These are phyloP conservation scores for Sebastes cheni DNA, from an alignment of 2,797 vertebrate species.

Conservation along the genomic window DNA sequence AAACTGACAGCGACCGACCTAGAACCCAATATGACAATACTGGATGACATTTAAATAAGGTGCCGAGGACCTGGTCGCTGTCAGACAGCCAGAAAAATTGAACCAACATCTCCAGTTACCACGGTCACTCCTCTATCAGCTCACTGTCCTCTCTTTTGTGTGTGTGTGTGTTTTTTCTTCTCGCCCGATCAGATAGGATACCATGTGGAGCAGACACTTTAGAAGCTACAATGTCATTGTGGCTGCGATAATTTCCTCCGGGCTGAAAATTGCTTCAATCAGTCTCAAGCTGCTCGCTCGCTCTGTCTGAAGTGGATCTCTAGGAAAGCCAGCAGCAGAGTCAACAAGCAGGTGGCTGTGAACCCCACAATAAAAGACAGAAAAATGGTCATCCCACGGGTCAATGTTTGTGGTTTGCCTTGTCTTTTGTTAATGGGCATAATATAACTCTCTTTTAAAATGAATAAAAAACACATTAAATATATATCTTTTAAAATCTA, in stretches of 20 bases:
- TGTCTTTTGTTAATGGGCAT: not conserved
- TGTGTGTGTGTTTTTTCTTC: not conserved
- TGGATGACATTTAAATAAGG: conserved; percentile 17
- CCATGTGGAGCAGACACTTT: not conserved
- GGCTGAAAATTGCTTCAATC: conserved; percentile 40
- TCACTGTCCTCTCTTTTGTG: conserved; percentile 6
- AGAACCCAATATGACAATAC: not conserved
- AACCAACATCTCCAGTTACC: not conserved
- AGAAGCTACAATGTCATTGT: conserved; percentile 4
- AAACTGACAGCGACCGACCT: conserved; percentile 21
- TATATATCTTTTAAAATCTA: not conserved
- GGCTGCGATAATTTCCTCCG: conserved; percentile 17
- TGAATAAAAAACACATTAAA: not conserved
- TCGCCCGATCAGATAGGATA: not conserved
- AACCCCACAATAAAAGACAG: not conserved
- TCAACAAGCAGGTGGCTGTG: conserved; percentile 10
- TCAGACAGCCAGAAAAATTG: conserved; percentile 3
- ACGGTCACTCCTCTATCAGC: conserved; percentile 5
- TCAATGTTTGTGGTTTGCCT: not conserved
- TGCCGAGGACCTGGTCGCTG: conserved; percentile 9
- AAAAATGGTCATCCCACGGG: not conserved
- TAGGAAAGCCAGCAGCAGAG: conserved; percentile 18
- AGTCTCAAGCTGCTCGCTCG: conserved; percentile 33
- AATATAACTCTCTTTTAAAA: not conserved
- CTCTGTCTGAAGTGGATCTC: conserved; percentile 30